These are phyloP conservation scores for Mus spretus DNA, from an alignment of 2,797 vertebrate species.

Conservation along the genomic window DNA sequence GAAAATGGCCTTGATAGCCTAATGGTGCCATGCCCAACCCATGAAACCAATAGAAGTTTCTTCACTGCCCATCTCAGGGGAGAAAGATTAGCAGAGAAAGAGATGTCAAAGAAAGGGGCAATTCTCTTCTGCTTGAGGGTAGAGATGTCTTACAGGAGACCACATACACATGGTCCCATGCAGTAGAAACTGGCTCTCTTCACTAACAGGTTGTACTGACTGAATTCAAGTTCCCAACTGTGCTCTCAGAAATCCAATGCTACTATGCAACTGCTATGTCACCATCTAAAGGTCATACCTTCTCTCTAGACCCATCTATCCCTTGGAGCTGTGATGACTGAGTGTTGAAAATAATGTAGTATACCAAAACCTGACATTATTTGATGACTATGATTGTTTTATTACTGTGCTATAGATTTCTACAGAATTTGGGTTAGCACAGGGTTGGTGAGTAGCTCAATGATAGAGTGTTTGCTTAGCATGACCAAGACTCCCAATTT, in stretches of 20 bases:
- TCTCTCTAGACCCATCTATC: not conserved
- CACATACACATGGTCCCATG: not conserved
- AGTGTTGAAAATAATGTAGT: not conserved
- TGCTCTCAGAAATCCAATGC: not conserved
- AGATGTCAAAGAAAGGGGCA: not conserved
- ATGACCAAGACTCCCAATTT: not conserved
- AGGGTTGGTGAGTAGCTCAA: not conserved
- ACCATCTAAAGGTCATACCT: not conserved
- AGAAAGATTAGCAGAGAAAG: not conserved
- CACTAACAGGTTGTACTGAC: not conserved
- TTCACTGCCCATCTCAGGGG: not conserved
- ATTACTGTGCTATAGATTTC: not conserved
- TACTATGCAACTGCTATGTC: not conserved
- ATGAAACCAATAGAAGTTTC: not conserved
- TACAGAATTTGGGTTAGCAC: not conserved
- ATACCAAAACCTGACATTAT: not conserved
- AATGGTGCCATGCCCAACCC: not conserved
- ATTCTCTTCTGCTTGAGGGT: not conserved
- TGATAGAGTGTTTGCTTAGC: not conserved
- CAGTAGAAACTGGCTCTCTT: not conserved
- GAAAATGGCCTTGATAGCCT: not conserved
- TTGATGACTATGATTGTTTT: not conserved
- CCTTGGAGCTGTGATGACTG: not conserved
- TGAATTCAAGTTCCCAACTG: not conserved
- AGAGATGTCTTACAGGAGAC: not conserved